These are phyloP conservation scores for Corythoichthys haematopterus DNA, from an alignment of 2,113 vertebrate genomes.

Conservation along the genomic window DNA sequence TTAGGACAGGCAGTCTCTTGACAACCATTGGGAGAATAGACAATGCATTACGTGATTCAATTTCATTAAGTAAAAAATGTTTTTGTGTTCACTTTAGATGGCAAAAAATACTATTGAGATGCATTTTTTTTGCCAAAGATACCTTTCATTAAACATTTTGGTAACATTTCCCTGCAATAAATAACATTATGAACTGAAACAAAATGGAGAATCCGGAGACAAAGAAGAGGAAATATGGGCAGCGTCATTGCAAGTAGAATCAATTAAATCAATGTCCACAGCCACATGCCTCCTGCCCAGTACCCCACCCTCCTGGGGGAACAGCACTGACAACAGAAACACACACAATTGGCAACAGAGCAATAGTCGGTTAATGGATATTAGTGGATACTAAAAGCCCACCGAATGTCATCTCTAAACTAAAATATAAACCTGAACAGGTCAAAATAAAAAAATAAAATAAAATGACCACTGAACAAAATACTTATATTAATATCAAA, in stretches of 20 bases:
- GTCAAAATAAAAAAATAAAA: background rate
- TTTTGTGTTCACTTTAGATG: background rate
- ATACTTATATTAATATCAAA: background rate
- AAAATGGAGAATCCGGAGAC: constrained; percentile 4
- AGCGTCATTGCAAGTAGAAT: constrained; percentile 23
- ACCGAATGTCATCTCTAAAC: background rate
- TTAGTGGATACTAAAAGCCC: background rate
- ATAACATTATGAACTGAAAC: constrained; percentile 3
- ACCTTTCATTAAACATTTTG: background rate
- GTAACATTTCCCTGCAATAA: background rate
- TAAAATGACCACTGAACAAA: background rate
- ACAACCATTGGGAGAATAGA: background rate
- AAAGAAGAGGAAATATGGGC: constrained; percentile 11
- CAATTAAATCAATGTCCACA: constrained; percentile 35
- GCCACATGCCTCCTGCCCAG: constrained; percentile 37
- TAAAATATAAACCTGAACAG: background rate
- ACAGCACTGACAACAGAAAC: constrained; percentile 32
- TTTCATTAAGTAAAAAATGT: background rate
- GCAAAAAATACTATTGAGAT: background rate
- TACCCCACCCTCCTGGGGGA: constrained; percentile 27
- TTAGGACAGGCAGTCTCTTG: background rate
- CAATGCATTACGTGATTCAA: background rate
- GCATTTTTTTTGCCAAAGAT: background rate
- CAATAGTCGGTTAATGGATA: constrained; percentile 14
- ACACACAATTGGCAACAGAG: constrained; percentile 26